Conservation (phyloP, 2,888 invertebrate species). For the Holacanthella duospinosa region DNA sequence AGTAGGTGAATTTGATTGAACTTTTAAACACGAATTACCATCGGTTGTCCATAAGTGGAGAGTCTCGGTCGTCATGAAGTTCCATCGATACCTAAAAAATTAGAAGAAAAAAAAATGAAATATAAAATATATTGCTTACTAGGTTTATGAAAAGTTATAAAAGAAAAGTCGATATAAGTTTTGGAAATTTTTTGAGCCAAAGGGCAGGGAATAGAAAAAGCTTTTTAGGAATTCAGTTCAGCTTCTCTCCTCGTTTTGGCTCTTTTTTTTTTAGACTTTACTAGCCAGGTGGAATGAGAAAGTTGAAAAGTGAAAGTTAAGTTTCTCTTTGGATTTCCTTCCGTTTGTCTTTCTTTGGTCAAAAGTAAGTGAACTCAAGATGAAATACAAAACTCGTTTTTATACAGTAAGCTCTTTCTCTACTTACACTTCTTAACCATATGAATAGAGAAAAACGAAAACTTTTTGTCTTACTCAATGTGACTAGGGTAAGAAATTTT, state of each 20-base stretch:
- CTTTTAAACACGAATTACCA: no score
- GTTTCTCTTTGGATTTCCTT: not conserved
- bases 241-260: not conserved
- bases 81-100: slow-evolving; percentile 25
- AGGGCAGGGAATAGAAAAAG: not conserved
- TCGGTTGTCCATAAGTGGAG: slow-evolving; percentile 25
- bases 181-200: not conserved
- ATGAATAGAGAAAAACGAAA: no score
- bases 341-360: not conserved
- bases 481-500: no score
- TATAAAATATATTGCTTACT: not conserved
- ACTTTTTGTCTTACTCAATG: no score
- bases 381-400: no score
- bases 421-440: no score
- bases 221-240: not conserved
- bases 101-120: not conserved
- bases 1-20: no score
- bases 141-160: not conserved
- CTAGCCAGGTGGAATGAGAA: not conserved
- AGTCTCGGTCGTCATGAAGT: slow-evolving; percentile 15
- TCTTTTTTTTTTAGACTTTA: not conserved
- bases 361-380: not conserved
- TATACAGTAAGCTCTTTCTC: no score
- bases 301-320: slow-evolving; percentile 2
- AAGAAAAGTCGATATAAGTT: not conserved